These are phyloP conservation scores for Tinea trinotella DNA, from an alignment of 2,888 invertebrate species.

Conservation along the genomic window DNA sequence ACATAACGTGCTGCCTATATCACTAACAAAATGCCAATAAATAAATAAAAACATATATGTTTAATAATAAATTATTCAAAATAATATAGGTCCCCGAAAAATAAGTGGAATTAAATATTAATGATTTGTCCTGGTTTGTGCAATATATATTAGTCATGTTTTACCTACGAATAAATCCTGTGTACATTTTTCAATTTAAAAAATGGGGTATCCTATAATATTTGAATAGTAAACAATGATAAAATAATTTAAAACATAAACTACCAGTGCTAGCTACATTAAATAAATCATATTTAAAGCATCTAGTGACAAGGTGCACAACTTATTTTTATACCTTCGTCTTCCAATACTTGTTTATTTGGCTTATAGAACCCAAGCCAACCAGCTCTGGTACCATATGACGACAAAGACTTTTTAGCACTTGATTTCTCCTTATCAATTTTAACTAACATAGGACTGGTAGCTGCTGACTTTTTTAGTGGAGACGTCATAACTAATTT, in stretches of 20 bases:
- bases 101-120: too few species aligned
- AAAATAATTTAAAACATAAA: background rate
- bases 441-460: slow-evolving; percentile 24
- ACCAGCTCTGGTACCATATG: slow-evolving; percentile 24
- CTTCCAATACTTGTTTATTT: slow-evolving; percentile 22
- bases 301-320: slow-evolving; percentile 30
- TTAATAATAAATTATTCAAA: background rate
- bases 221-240: too few species aligned
- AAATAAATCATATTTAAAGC: background rate
- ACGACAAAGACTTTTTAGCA: slow-evolving; percentile 25
- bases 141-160: too few species aligned
- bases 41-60: background rate
- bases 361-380: slow-evolving; percentile 27
- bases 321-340: slow-evolving; percentile 31
- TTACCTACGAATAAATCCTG: too few species aligned
- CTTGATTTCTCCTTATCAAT: slow-evolving; percentile 19
- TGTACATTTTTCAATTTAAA: too few species aligned
- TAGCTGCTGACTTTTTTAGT: slow-evolving; percentile 25
- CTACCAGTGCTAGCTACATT: background rate
- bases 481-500: slow-evolving; percentile 25
- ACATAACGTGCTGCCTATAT: background rate
- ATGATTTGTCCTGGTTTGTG: too few species aligned
- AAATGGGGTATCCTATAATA: too few species aligned
- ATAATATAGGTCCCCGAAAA: too few species aligned
- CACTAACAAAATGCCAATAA: background rate